A percentile compares a stretch with the other conserved stretches of the same genome.
These are phyloP conservation scores for Cirrhinus mrigala DNA, from an alignment of 2,797 vertebrate species.

Conservation along the genomic window DNA sequence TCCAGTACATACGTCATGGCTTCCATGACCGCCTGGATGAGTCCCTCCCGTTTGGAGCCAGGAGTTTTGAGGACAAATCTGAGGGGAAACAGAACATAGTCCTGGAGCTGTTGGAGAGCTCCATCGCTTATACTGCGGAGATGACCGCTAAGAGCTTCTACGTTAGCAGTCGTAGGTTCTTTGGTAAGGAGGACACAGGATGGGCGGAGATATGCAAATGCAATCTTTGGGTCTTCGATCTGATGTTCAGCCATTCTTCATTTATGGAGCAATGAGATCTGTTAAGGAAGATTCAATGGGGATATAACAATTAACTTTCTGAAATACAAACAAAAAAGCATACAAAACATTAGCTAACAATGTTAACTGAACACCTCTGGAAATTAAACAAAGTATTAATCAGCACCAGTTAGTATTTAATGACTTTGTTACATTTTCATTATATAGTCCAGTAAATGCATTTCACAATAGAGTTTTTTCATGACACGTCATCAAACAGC, in stretches of 20 bases:
- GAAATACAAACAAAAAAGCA: neutral
- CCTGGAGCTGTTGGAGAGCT: slow-evolving; percentile 92
- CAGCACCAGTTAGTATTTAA: neutral
- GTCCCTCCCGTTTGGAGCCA: slow-evolving; percentile 79
- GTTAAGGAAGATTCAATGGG: neutral
- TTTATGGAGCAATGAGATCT: slow-evolving; percentile 41
- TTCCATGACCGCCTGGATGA: slow-evolving; percentile 83
- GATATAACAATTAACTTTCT: neutral
- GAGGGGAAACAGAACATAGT: slow-evolving; percentile 93
- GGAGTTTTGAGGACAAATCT: slow-evolving; percentile 88
- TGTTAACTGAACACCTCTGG: neutral
- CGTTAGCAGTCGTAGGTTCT: slow-evolving; percentile 82
- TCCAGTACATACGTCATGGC: slow-evolving; percentile 83
- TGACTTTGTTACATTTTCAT: neutral
- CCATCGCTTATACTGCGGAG: slow-evolving; percentile 80
- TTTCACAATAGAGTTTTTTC: neutral
- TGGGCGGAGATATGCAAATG: slow-evolving; percentile 89
- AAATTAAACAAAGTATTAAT: neutral
- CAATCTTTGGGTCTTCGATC: slow-evolving; percentile 86
- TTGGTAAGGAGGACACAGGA: slow-evolving; percentile 88
- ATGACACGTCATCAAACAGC: no score
- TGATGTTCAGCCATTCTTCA: slow-evolving; percentile 72
- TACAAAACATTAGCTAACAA: neutral
- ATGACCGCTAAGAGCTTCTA: slow-evolving; percentile 76
- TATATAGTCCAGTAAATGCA: neutral